These are phyloP conservation scores for Cydia splendana DNA, from an alignment of 1,140 invertebrate genomes.

Conservation along the genomic window DNA sequence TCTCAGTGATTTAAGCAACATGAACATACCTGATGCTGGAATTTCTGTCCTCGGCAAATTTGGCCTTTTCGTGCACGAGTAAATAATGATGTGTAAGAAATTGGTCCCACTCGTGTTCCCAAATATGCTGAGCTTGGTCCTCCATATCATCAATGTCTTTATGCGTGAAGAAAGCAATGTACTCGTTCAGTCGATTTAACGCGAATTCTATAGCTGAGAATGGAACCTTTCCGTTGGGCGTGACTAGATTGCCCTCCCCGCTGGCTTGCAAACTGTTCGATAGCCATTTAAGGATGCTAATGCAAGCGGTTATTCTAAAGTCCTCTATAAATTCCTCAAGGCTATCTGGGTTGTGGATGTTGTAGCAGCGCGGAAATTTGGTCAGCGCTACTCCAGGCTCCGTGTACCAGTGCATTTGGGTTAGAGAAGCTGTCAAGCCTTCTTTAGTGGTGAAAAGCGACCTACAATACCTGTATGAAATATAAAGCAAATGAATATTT, in stretches of 20 bases:
- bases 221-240: constrained; percentile 84
- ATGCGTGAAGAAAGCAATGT: constrained; percentile 87
- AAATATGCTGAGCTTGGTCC: constrained; percentile 81
- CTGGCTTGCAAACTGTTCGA: constrained; percentile 81
- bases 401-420: constrained; percentile 94
- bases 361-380: constrained; percentile 93
- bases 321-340: constrained; percentile 94
- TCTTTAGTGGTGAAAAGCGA: constrained; percentile 95
- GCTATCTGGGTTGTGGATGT: constrained; percentile 92
- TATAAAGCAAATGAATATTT: too few species aligned
- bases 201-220: constrained; percentile 89
- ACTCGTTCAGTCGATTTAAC: constrained; percentile 87
- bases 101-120: constrained; percentile 92
- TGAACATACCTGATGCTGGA: constrained; percentile 65
- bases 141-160: constrained; percentile 92
- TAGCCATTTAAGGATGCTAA: constrained; percentile 90
- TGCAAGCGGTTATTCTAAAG: constrained; percentile 92
- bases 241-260: constrained; percentile 80
- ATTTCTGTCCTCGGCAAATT: constrained; percentile 74
- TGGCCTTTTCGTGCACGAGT: constrained; percentile 83
- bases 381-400: constrained; percentile 89
- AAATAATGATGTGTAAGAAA: constrained; percentile 89
- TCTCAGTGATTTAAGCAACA: constrained; percentile 18
- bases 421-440: constrained; percentile 89
- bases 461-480: constrained; percentile 83